These are phyloP conservation scores for Cochlearius cochlearius DNA, from an alignment of 2,113 vertebrate genomes.

Conservation along the genomic window DNA sequence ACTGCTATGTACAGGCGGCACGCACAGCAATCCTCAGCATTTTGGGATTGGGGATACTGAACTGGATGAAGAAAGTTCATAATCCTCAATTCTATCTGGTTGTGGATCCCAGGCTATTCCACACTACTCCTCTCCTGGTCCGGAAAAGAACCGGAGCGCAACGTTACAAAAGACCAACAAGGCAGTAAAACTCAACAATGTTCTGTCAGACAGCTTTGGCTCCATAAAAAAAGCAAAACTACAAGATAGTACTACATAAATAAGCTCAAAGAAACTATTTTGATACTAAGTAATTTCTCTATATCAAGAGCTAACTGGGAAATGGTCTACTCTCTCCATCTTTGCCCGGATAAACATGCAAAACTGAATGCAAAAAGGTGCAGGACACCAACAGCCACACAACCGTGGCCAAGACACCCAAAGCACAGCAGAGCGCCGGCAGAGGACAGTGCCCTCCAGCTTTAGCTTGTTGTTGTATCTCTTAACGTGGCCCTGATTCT, in stretches of 20 bases:
- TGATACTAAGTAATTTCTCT: neutral
- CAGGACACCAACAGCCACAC: neutral
- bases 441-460: neutral
- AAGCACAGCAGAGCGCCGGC: neutral
- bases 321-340: neutral
- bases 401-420: neutral
- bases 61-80: neutral
- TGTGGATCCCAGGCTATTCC: neutral
- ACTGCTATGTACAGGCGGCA: fast-evolving
- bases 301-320: neutral
- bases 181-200: neutral
- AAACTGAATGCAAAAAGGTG: neutral
- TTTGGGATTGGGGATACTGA: neutral
- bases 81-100: neutral
- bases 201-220: neutral
- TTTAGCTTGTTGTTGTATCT: neutral
- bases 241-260: neutral
- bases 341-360: neutral
- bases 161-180: neutral
- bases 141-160: neutral
- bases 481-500: neutral
- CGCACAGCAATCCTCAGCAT: neutral
- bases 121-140: neutral
- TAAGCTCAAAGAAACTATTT: neutral
- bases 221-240: neutral